A percentile compares a stretch with the other conserved stretches of the same genome.
These are phyloP conservation scores for Nesoenas mayeri DNA, from an alignment of 2,113 vertebrate genomes.

Conservation along the genomic window DNA sequence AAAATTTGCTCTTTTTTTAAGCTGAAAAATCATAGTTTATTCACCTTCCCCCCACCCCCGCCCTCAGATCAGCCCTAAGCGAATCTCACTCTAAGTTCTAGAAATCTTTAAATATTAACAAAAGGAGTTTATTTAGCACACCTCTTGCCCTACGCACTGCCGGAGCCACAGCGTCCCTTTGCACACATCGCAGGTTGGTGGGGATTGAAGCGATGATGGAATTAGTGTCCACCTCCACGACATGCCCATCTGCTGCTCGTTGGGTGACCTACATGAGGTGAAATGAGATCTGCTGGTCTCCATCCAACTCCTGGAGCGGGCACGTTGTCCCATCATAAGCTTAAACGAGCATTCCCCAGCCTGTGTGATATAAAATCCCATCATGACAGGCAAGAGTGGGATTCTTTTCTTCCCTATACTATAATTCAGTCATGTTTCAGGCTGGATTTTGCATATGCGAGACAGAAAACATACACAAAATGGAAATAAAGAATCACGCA, in stretches of 20 bases:
- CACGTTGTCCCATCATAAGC: neutral
- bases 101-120: neutral
- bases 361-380: neutral
- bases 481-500: neutral
- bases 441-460: neutral
- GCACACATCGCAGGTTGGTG: neutral
- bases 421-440: fast-evolving
- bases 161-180: neutral
- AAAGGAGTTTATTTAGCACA: neutral
- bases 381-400: fast-evolving
- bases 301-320: neutral
- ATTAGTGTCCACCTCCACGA: conserved; percentile 28
- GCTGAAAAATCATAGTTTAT: neutral
- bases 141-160: neutral
- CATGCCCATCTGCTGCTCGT: neutral
- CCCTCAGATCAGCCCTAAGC: neutral
- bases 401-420: fast-evolving
- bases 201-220: neutral
- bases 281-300: conserved; percentile 12
- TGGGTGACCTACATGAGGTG: conserved; percentile 34
- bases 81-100: neutral
- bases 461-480: neutral
- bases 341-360: neutral
- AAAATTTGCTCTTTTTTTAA: neutral
- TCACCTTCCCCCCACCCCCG: fast-evolving